These are phyloP conservation scores for Onchidella celtica DNA, from an alignment of 2,888 invertebrate genomes.

Conservation along the genomic window DNA sequence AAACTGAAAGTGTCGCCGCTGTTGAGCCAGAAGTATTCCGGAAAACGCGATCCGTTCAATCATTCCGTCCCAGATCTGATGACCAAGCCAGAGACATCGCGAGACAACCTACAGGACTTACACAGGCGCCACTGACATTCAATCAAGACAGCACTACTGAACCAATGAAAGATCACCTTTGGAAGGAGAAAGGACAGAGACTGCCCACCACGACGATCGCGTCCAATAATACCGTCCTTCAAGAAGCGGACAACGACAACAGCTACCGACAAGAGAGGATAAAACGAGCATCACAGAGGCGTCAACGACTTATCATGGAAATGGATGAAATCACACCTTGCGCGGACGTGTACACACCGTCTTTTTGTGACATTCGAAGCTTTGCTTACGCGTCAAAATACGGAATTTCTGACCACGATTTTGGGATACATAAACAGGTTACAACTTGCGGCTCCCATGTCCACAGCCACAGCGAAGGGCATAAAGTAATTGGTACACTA, in stretches of 20 bases:
- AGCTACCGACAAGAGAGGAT: slow-evolving; percentile 6
- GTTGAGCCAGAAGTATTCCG: too few species aligned
- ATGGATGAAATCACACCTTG: slow-evolving; percentile 25
- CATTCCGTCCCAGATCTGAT: too few species aligned
- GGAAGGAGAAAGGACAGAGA: too few species aligned
- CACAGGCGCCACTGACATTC: too few species aligned
- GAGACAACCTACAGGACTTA: too few species aligned
- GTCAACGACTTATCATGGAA: background rate
- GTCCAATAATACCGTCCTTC: too few species aligned
- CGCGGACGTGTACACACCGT: background rate
- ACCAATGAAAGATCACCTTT: too few species aligned
- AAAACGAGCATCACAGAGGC: background rate
- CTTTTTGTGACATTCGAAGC: background rate
- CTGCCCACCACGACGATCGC: too few species aligned
- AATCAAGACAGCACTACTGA: too few species aligned
- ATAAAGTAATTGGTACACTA: slow-evolving; percentile 11
- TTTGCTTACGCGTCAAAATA: background rate
- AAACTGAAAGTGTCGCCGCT: too few species aligned
- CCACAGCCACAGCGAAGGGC: background rate
- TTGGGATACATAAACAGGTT: background rate
- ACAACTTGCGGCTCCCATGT: background rate
- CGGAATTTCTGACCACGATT: background rate
- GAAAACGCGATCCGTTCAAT: too few species aligned
- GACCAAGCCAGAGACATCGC: too few species aligned
- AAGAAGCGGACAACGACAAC: background rate